A percentile compares a stretch with the other conserved stretches of the same genome.
These are phyloP conservation scores for Istiophorus platypterus DNA, from an alignment of 2,113 vertebrate species.

Conservation along the genomic window DNA sequence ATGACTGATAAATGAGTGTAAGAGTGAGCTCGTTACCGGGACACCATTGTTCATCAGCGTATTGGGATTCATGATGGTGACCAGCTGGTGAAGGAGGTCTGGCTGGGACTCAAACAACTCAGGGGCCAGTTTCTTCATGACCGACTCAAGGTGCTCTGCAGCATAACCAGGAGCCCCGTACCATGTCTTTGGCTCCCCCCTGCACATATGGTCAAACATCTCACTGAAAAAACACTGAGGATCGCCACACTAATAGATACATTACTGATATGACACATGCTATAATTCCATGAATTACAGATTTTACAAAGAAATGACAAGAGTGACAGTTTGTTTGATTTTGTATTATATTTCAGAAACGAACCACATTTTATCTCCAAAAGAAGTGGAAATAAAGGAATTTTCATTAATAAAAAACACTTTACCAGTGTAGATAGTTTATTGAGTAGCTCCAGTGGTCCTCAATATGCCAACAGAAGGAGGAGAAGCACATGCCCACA, in stretches of 20 bases:
- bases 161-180: constrained; percentile 97
- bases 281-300: neutral
- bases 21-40: constrained; percentile 85
- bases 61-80: constrained; percentile 99
- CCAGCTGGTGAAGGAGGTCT: constrained; percentile 97
- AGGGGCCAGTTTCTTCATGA: constrained; percentile 97
- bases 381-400: neutral
- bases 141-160: constrained; percentile 94
- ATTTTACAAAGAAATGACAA: neutral
- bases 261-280: neutral
- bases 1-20: neutral
- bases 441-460: constrained; percentile 99
- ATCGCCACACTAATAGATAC: neutral
- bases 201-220: constrained; percentile 64
- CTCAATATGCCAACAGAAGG: constrained; percentile 99
- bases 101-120: constrained; percentile 97
- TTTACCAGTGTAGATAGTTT: constrained; percentile 97
- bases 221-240: neutral
- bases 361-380: neutral
- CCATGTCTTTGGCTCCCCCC: constrained; percentile 99
- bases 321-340: neutral
- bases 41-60: constrained; percentile 96
- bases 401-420: too few species aligned
- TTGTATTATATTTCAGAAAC: neutral
- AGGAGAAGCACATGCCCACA: constrained; percentile 99